Percentiles rank a stretch among this genome's conserved stretches.
Evolutionary conservation across 2,888 invertebrate genomes (phyloP).

Genomic region (Cosmia pyralina): DNA sequence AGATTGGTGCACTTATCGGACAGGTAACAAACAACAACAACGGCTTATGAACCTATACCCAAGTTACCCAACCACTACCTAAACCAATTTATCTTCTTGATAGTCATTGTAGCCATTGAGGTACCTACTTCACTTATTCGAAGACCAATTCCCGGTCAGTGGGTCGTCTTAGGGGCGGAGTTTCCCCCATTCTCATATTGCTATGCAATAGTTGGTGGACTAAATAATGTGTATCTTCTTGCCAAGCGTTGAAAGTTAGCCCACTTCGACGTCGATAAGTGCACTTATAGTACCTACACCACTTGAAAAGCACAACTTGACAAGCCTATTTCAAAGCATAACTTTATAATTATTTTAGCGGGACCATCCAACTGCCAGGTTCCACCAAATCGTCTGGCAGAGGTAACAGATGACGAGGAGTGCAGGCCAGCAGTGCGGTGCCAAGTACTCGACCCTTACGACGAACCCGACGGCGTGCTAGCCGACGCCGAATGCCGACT

Average conservation of each 20-base stretch:
- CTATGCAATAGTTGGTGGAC: not conserved
- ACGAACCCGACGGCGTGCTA: slow-evolving; percentile 91
- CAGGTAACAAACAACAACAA: slow-evolving; percentile 68
- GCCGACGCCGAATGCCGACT: slow-evolving; percentile 92
- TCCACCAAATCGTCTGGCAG: slow-evolving; percentile 85
- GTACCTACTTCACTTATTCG: not conserved
- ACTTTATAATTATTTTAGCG: slow-evolving; percentile 65
- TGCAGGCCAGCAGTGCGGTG: slow-evolving; percentile 93
- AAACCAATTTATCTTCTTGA: not conserved
- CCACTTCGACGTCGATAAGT: not conserved
- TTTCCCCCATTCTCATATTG: not conserved
- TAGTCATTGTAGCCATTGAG: too few species aligned
- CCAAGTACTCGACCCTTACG: slow-evolving; percentile 93
- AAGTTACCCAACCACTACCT: too few species aligned
- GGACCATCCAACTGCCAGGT: slow-evolving; percentile 90
- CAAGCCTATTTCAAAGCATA: slow-evolving; percentile 8
- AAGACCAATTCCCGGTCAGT: too few species aligned
- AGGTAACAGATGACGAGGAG: slow-evolving; percentile 78
- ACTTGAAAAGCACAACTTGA: not conserved
- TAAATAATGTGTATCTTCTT: not conserved
- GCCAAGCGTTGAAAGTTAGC: not conserved
- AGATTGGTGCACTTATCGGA: slow-evolving; percentile 92
- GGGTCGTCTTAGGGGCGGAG: too few species aligned
- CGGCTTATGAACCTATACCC: not conserved
- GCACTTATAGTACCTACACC: too few species aligned